Percentiles rank a stretch among this genome's conserved stretches.
Conservation (phyloP, 2,113 vertebrate genomes). For the Hirundichthys speculiger region DNA sequence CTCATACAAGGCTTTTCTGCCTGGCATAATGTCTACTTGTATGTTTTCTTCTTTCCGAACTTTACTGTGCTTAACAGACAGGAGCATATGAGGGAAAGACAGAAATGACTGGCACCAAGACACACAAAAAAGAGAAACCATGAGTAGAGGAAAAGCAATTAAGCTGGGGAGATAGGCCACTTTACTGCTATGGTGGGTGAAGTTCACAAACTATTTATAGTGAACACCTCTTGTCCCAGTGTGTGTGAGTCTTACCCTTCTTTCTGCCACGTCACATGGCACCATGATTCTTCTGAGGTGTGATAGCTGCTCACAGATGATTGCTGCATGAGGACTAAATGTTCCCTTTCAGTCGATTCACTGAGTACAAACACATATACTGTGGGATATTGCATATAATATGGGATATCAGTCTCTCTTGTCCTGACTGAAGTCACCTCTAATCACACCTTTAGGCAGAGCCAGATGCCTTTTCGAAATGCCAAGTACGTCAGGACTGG, state of each 20-base stretch:
- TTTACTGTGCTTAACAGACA: background rate
- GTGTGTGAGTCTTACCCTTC: slow-evolving; percentile 11
- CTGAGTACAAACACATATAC: slow-evolving; percentile 18
- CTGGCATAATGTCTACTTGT: slow-evolving; percentile 1
- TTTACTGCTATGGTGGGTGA: slow-evolving; percentile 32
- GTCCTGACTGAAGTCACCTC: no score
- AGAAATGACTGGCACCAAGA: background rate
- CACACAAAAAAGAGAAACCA: slow-evolving; percentile 3
- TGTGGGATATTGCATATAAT: background rate
- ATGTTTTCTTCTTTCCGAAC: slow-evolving; percentile 1
- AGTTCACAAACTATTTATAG: slow-evolving; percentile 60
- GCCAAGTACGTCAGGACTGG: no score
- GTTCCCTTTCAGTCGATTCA: slow-evolving; percentile 36
- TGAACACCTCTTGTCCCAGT: slow-evolving; percentile 18
- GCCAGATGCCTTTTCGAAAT: no score
- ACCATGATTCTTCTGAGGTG: background rate
- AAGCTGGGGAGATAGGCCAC: slow-evolving; percentile 29
- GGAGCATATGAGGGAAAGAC: no score
- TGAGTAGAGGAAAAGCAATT: slow-evolving; percentile 48
- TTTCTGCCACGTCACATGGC: slow-evolving; percentile 4
- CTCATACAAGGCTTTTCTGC: background rate
- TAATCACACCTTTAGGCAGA: no score
- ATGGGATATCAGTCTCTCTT: no score
- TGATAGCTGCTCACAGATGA: background rate
- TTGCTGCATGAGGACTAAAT: slow-evolving; percentile 12